Base-by-base conservation (phyloP, 2,888 invertebrate species). In the Biston betularia region DNA sequence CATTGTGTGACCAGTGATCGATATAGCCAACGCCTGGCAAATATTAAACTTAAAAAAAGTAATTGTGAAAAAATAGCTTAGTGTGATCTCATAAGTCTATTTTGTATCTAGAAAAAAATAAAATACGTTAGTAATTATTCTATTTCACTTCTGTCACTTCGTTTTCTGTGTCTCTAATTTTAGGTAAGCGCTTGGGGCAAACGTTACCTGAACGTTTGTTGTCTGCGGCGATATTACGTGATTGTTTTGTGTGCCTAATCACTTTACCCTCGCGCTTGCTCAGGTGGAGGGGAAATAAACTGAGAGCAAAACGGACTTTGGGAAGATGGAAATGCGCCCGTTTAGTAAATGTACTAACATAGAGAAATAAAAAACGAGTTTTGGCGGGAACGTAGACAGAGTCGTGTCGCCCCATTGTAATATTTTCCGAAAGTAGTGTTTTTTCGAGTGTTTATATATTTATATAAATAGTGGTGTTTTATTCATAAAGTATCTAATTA, bases 151-250 rank as follows among this genome's bases (percentile, higher is more conserved):
- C 58, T 49, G 42, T n/a, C 3, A 0, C 33, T 50, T 24, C 9
- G 33, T 58, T 12, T 5, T 58, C 40, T 34, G 33, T 33, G 9
- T 9, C 40, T 82, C 81, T 89, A 86, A 88, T 88, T 87, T 84
- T 77, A 80, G 78, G 82, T 84, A 84, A 86, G 79, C 79, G 82
- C 80, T 80, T 75, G 69, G 71, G 80, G 85, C 77, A 79, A 84
- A 84, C 78, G 80, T 79, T 77, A 71, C 74, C 70, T 70, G 67
- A 64, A 63, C 64, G 69, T 68, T 65, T 75, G 71, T 71, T 74
- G 69, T 70, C 55, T 69, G 63, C 35, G 62, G 69, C 48, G 57
- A 54, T 65, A 69, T 69, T 63, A 57, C 62, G 55, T 59, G 69
- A 69, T 70, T 68, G 66, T 69, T 71, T 62, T 71, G 68, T 71